phyloP scores from a whole-genome alignment of 2,888 invertebrate species.

The Pyrrhia umbra region DNA sequence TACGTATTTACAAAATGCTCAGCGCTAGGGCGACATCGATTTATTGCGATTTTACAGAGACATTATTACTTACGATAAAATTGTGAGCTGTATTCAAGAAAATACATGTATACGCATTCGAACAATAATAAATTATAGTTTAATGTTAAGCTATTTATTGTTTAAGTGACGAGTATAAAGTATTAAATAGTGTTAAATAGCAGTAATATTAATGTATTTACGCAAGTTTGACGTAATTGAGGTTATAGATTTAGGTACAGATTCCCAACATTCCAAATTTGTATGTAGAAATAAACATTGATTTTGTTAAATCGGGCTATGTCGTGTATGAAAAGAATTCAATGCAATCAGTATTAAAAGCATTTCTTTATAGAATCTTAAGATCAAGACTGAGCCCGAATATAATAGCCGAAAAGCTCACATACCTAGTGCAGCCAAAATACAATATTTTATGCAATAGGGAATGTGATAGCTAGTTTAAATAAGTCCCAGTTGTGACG shows the following conservation, averaged over 20 bases:
- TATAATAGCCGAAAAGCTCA: slow-evolving; percentile 31
- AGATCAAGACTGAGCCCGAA: slow-evolving; percentile 39
- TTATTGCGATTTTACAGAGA: slow-evolving; percentile 31
- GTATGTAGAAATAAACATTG: slow-evolving; percentile 57
- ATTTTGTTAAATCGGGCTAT: slow-evolving; percentile 35
- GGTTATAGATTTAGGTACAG: slow-evolving; percentile 48
- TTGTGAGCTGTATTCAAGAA: slow-evolving; percentile 85
- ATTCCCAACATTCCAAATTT: slow-evolving; percentile 70
- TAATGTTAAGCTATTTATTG: slow-evolving; percentile 85
- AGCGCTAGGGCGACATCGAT: slow-evolving; percentile 13
- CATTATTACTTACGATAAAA: slow-evolving; percentile 64
- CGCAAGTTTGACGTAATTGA: slow-evolving; percentile 59
- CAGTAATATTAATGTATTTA: slow-evolving; percentile 76
- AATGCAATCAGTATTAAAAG: slow-evolving; percentile 34
- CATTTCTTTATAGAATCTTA: slow-evolving; percentile 23
- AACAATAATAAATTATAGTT: slow-evolving; percentile 87
- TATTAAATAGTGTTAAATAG: slow-evolving; percentile 70
- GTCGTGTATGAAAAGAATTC: slow-evolving; percentile 12
- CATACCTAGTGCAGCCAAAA: slow-evolving; percentile 61
- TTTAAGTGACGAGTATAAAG: slow-evolving; percentile 79
- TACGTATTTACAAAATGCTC: slow-evolving; percentile 15
- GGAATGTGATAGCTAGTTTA: slow-evolving; percentile 63
- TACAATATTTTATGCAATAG: slow-evolving; percentile 51
- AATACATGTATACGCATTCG: slow-evolving; percentile 89
- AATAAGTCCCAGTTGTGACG: slow-evolving; percentile 35